Evolutionary conservation across 1,140 invertebrate genomes (phyloP).

Genomic region (Atta colombica): DNA sequence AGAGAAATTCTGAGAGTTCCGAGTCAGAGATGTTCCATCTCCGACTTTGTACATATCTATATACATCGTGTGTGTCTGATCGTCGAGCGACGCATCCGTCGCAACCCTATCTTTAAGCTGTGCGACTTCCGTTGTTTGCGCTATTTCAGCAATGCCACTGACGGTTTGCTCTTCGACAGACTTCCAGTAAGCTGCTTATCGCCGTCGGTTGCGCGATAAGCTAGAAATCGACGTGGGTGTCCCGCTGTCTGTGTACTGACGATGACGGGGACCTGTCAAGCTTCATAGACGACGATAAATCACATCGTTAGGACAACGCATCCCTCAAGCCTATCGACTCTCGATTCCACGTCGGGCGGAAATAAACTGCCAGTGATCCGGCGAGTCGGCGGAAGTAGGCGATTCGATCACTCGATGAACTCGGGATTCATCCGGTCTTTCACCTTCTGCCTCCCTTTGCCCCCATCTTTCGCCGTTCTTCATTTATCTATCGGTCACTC

Average conservation of each 20-base stretch:
- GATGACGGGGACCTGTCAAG: constrained; percentile 58
- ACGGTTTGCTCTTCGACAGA: constrained; percentile 62
- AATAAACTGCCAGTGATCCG: constrained; percentile 76
- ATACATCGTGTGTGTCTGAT: constrained; percentile 20
- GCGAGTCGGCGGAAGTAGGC: constrained; percentile 47
- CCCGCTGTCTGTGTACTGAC: constrained; percentile 23
- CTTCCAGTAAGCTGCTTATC: constrained; percentile 72
- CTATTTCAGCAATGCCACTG: constrained; percentile 54
- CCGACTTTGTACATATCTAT: background rate
- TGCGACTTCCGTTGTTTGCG: constrained; percentile 55
- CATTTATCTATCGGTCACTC: constrained; percentile 6
- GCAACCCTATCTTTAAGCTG: constrained; percentile 21
- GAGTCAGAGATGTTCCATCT: background rate
- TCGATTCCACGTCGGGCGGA: constrained; percentile 65
- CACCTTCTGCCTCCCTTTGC: background rate
- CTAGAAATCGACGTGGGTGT: constrained; percentile 64
- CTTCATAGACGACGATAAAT: constrained; percentile 77
- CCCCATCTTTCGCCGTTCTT: background rate
- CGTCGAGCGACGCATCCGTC: background rate
- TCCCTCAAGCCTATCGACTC: constrained; percentile 42
- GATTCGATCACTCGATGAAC: constrained; percentile 35
- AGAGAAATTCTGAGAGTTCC: background rate
- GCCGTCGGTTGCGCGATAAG: constrained; percentile 53
- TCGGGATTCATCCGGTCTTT: background rate
- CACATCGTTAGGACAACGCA: constrained; percentile 73